Conservation (phyloP, 2,888 invertebrate species). For the Agrochola litura region DNA sequence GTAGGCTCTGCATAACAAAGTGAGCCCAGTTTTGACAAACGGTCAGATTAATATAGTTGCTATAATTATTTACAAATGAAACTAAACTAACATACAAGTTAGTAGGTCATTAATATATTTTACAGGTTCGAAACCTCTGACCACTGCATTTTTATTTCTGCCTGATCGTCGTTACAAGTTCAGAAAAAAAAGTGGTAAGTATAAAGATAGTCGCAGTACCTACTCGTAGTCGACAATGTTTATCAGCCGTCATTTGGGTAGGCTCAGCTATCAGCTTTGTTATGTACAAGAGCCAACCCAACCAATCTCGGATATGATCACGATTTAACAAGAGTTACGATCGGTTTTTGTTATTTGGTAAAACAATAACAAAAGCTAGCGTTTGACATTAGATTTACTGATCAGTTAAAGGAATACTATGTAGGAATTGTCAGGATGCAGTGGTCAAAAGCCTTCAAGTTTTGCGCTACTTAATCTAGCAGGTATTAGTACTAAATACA, state of each 20-base stretch:
- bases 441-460: slow-evolving; percentile 4
- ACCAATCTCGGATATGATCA: too few species aligned
- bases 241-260: too few species aligned
- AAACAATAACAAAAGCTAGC: too few species aligned
- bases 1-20: background rate
- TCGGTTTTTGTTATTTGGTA: too few species aligned
- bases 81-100: slow-evolving; percentile 17
- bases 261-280: too few species aligned
- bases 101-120: slow-evolving; percentile 7
- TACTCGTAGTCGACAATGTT: too few species aligned
- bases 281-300: too few species aligned
- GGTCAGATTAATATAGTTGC: background rate
- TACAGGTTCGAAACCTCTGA: background rate
- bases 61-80: slow-evolving; percentile 34
- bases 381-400: background rate
- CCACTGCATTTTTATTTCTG: slow-evolving; percentile 29
- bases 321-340: too few species aligned
- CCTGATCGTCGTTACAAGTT: too few species aligned
- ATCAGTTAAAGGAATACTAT: background rate
- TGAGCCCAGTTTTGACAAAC: slow-evolving; percentile 42
- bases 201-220: too few species aligned
- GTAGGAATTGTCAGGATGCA: slow-evolving; percentile 22
- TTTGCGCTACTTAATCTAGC: slow-evolving; percentile 39
- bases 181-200: too few species aligned
- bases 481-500: slow-evolving; percentile 46